Conservation (phyloP, 2,888 invertebrate genomes). For the Chaitophorus viminalis region DNA sequence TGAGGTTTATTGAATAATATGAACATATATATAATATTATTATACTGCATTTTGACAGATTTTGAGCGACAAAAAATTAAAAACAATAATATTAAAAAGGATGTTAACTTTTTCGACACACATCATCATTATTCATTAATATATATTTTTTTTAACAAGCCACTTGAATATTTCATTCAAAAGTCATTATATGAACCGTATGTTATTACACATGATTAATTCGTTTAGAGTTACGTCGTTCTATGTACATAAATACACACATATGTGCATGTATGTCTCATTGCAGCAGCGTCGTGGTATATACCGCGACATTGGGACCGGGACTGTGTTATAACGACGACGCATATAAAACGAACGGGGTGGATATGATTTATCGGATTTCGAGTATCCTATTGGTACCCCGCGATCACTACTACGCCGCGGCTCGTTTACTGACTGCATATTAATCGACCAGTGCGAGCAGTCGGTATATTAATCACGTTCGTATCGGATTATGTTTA, state of each 20-base stretch:
- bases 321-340: background rate
- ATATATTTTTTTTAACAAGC: background rate
- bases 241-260: too few species aligned
- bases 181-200: background rate
- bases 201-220: slow-evolving; percentile 2
- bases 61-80: background rate
- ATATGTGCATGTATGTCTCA: background rate
- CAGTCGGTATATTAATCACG: slow-evolving; percentile 20
- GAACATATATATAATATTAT: background rate
- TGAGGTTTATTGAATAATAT: background rate
- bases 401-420: background rate
- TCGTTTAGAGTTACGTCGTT: background rate
- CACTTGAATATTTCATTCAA: slow-evolving; percentile 13
- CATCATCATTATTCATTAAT: background rate
- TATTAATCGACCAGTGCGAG: slow-evolving; percentile 11
- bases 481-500: slow-evolving; percentile 31
- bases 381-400: slow-evolving; percentile 8
- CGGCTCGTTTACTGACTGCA: background rate
- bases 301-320: background rate
- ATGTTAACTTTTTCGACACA: background rate
- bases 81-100: background rate
- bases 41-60: background rate
- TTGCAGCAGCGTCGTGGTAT: background rate
- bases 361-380: slow-evolving; percentile 33
- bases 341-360: slow-evolving; percentile 13